phyloP scores from a whole-genome alignment of 1,140 invertebrate genomes.

The Alviniconcha marisindica region DNA sequence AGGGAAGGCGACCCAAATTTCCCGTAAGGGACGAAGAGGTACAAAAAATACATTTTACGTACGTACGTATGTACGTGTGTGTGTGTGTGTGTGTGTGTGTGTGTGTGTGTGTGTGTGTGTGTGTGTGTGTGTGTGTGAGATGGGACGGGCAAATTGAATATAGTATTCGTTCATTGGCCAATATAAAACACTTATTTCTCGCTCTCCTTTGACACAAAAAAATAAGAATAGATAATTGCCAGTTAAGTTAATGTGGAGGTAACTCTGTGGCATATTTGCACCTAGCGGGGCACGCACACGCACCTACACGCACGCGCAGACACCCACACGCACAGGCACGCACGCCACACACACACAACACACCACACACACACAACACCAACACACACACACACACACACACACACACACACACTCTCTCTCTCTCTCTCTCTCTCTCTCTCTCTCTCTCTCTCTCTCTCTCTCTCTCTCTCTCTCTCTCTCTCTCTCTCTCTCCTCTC shows the following conservation, averaged over 20 bases:
- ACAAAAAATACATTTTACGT: too few relatives aligned
- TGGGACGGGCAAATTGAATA: too few relatives aligned
- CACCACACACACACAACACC: background rate
- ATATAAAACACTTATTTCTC: too few relatives aligned
- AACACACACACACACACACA: background rate
- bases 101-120: background rate
- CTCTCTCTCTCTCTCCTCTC: background rate
- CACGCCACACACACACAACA: background rate
- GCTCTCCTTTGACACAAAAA: too few relatives aligned
- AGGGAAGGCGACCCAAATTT: too few relatives aligned
- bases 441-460: background rate
- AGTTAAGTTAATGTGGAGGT: too few relatives aligned
- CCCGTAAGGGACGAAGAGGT: too few relatives aligned
- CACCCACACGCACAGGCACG: background rate
- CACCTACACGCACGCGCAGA: background rate
- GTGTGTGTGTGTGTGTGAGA: conserved; percentile 12
- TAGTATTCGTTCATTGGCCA: too few relatives aligned
- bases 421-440: background rate
- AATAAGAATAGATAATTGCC: too few relatives aligned
- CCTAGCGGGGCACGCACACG: background rate
- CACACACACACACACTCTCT: background rate
- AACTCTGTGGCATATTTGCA: background rate
- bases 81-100: conserved; percentile 23
- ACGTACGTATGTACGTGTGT: background rate
- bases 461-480: background rate